These are phyloP conservation scores for Malaclemys terrapin DNA, from an alignment of 2,113 vertebrate species.

Conservation along the genomic window DNA sequence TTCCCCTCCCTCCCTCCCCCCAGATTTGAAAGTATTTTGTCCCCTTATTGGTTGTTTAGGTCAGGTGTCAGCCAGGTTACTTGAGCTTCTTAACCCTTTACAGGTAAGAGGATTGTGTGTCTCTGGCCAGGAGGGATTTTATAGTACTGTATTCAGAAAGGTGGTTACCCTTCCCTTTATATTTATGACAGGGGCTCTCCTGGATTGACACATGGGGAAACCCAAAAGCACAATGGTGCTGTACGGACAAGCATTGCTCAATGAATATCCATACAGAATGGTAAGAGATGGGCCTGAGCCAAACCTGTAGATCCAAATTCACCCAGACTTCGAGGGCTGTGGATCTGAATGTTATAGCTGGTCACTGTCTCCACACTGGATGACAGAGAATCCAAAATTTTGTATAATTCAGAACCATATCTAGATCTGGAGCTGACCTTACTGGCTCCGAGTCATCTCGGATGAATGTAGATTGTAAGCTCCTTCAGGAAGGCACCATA, in stretches of 20 bases:
- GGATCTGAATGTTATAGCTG: background rate
- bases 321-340: background rate
- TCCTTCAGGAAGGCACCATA: background rate
- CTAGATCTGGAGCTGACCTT: accelerated
- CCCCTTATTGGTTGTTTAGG: too few species aligned
- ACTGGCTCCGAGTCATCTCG: background rate
- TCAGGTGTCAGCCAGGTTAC: too few species aligned
- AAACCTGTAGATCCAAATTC: background rate
- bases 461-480: background rate
- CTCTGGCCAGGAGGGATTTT: too few species aligned
- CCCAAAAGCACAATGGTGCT: background rate
- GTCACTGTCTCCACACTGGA: accelerated
- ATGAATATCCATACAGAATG: background rate
- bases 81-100: too few species aligned
- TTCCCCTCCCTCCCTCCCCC: too few species aligned
- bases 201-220: background rate
- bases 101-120: too few species aligned
- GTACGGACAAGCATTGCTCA: background rate
- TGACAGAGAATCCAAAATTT: background rate
- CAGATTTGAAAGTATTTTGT: too few species aligned
- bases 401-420: background rate
- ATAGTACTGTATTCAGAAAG: too few species aligned
- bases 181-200: background rate
- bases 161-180: too few species aligned
- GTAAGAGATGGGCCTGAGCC: background rate